Percentiles rank a stretch among this genome's conserved stretches.
phyloP scores from a whole-genome alignment of 2,888 invertebrate species.

The Amphimallon solstitiale region DNA sequence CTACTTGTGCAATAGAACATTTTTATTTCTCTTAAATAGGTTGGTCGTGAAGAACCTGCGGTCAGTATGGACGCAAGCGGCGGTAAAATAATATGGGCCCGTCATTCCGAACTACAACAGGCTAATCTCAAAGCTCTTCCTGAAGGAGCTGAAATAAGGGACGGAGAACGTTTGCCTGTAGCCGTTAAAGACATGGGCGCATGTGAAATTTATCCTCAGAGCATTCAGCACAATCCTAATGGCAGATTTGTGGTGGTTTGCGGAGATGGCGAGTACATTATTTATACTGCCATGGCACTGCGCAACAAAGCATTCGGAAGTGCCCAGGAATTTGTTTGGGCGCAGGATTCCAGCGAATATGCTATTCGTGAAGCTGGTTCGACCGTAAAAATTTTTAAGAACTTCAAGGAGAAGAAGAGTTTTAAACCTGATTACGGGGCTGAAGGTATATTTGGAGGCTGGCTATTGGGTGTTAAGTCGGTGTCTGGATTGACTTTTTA shows the following conservation, averaged over 20 bases:
- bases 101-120: slow-evolving; percentile 98
- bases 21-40: slow-evolving; percentile 52
- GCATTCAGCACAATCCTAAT: slow-evolving; percentile 97
- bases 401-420: slow-evolving; percentile 96
- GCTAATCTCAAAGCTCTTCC: slow-evolving; percentile 88
- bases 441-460: slow-evolving; percentile 74
- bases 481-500: slow-evolving; percentile 94
- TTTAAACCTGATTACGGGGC: slow-evolving; percentile 98
- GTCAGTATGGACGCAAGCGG: slow-evolving; percentile 99
- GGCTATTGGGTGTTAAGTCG: slow-evolving; percentile 78
- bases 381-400: slow-evolving; percentile 93
- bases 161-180: slow-evolving; percentile 92
- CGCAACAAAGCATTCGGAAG: slow-evolving; percentile 98
- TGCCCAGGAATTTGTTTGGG: slow-evolving; percentile 99
- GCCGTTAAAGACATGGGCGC: slow-evolving; percentile 99
- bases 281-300: slow-evolving; percentile 99
- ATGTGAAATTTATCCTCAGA: slow-evolving; percentile 99
- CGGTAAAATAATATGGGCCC: slow-evolving; percentile 99
- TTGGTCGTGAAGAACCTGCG: slow-evolving; percentile 98
- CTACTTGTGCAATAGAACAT: too few relatives aligned
- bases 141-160: slow-evolving; percentile 78
- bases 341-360: slow-evolving; percentile 59
- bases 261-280: slow-evolving; percentile 99
- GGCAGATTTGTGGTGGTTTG: slow-evolving; percentile 95
- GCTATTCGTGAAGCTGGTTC: slow-evolving; percentile 78